Evolutionary conservation across 2,888 invertebrate species (phyloP).

Genomic region (Mayetiola destructor): DNA sequence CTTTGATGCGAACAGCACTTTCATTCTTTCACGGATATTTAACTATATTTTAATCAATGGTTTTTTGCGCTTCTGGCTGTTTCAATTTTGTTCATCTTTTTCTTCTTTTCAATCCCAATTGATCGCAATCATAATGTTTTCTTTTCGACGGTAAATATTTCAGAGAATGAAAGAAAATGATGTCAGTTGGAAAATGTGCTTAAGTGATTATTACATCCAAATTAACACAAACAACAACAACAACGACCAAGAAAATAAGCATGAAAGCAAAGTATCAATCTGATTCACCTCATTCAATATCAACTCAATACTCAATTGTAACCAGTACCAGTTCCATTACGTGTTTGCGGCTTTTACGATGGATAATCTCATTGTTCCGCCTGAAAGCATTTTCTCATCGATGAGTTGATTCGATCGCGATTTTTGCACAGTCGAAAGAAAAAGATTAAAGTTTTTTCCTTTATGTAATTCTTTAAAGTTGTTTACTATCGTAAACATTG

Average conservation of each 20-base stretch:
- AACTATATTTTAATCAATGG: neutral
- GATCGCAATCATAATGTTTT: neutral
- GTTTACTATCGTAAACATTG: no score
- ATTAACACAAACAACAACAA: no score
- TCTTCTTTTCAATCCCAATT: neutral
- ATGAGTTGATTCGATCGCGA: no score
- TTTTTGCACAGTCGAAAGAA: no score
- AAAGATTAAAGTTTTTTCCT: neutral
- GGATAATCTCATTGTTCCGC: constrained; percentile 13
- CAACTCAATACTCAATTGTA: no score
- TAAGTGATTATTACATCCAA: constrained; percentile 9
- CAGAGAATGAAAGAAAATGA: neutral
- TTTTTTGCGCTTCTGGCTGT: neutral
- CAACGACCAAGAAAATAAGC: no score
- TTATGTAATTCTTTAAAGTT: no score
- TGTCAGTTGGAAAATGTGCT: constrained; percentile 6
- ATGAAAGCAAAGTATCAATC: no score
- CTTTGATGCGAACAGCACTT: neutral
- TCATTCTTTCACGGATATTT: constrained; percentile 8
- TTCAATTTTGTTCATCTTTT: neutral
- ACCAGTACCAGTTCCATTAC: no score
- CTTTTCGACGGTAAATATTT: neutral
- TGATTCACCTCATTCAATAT: no score
- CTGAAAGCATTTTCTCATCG: constrained; percentile 2
- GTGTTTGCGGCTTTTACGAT: no score